phyloP scores from a whole-genome alignment of 2,888 invertebrate species.

The Eupithecia tripunctaria region DNA sequence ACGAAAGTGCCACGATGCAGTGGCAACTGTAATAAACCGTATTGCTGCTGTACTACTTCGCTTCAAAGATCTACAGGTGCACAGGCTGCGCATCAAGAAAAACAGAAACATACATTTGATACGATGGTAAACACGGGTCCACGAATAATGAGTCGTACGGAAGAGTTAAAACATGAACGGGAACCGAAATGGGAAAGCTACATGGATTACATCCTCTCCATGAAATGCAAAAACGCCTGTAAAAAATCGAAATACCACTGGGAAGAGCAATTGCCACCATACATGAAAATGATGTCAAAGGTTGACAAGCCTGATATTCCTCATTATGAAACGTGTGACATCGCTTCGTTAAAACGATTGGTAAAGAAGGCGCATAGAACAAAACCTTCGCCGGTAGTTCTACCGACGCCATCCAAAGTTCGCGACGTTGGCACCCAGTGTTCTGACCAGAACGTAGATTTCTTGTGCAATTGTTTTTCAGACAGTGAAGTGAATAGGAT shows the following conservation, averaged over 20 bases:
- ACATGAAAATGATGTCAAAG: slow-evolving; percentile 67
- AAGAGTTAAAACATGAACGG: slow-evolving; percentile 60
- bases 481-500: slow-evolving; percentile 3
- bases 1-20: slow-evolving; percentile 47
- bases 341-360: slow-evolving; percentile 56
- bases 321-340: slow-evolving; percentile 65
- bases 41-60: slow-evolving; percentile 62
- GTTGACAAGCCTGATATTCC: slow-evolving; percentile 63
- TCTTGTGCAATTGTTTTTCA: slow-evolving; percentile 9
- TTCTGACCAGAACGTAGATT: slow-evolving; percentile 54
- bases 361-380: slow-evolving; percentile 58
- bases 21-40: slow-evolving; percentile 62
- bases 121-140: slow-evolving; percentile 22
- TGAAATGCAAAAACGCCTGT: slow-evolving; percentile 56
- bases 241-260: slow-evolving; percentile 65
- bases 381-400: slow-evolving; percentile 38
- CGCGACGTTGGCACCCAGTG: slow-evolving; percentile 62
- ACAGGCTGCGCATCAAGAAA: not conserved
- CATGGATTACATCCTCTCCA: slow-evolving; percentile 57
- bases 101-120: not conserved
- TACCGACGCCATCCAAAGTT: slow-evolving; percentile 50
- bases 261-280: slow-evolving; percentile 66
- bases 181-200: slow-evolving; percentile 73
- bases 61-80: slow-evolving; percentile 41
- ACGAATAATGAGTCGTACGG: slow-evolving; percentile 53